These are phyloP conservation scores for Halictus quadricinctus DNA, from an alignment of 2,888 invertebrate genomes.

Conservation along the genomic window DNA sequence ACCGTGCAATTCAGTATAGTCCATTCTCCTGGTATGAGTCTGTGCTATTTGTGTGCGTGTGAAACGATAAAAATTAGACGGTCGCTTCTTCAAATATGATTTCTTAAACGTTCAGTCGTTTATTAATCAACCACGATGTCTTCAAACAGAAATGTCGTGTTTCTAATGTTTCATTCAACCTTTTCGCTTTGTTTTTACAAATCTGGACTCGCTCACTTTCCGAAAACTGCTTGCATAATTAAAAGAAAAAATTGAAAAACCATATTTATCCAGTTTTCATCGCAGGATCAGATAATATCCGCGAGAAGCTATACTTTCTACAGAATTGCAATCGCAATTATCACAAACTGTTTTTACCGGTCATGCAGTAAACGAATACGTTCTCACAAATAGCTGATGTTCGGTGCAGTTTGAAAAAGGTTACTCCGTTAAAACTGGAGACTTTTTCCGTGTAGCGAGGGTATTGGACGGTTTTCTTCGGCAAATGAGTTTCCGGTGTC, in stretches of 20 bases:
- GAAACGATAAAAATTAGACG: background rate
- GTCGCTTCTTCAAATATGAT: background rate
- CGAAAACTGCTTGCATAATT: too few species aligned
- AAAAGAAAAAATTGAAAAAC: too few species aligned
- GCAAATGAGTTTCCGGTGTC: background rate
- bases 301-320: too few species aligned
- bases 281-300: too few species aligned
- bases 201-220: too few species aligned
- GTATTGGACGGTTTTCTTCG: background rate
- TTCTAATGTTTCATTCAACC: background rate
- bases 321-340: too few species aligned
- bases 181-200: background rate
- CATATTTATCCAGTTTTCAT: too few species aligned
- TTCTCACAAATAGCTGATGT: background rate
- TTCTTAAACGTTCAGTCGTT: background rate
- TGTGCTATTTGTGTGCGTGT: background rate
- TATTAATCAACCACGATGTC: background rate
- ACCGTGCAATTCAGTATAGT: background rate
- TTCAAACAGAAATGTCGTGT: background rate
- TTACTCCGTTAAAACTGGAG: background rate
- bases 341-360: background rate
- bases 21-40: background rate
- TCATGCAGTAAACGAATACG: background rate
- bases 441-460: background rate
- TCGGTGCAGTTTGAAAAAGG: background rate